Evolutionary conservation across 2,113 vertebrate species (phyloP).

Genomic region (Australoheros scitulus): DNA sequence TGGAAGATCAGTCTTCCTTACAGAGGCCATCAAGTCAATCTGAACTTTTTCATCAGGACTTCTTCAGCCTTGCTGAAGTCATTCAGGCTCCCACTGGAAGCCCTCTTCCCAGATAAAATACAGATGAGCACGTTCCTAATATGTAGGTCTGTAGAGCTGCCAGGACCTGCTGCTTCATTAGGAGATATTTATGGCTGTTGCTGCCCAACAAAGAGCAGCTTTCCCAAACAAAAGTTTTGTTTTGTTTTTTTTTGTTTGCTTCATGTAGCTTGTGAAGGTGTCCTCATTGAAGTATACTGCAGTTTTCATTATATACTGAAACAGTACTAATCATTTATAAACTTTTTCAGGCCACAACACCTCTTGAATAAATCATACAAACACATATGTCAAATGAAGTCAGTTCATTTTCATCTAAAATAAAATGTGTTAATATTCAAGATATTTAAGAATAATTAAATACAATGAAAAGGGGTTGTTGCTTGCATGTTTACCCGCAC

Average conservation of each 20-base stretch:
- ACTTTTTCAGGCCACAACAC: background rate
- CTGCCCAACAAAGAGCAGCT: slow-evolving; percentile 11
- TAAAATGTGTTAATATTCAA: too few relatives aligned
- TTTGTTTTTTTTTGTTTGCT: background rate
- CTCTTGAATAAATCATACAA: background rate
- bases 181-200: slow-evolving; percentile 46
- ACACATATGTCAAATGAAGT: background rate
- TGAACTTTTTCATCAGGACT: slow-evolving; percentile 44
- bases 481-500: background rate
- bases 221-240: background rate
- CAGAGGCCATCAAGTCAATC: slow-evolving; percentile 13
- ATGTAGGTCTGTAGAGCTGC: slow-evolving; percentile 26
- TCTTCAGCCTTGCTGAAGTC: slow-evolving; percentile 43
- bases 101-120: slow-evolving; percentile 21
- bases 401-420: background rate
- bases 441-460: background rate
- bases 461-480: background rate
- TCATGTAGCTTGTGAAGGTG: background rate
- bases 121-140: slow-evolving; percentile 36
- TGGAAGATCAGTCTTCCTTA: slow-evolving; percentile 45
- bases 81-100: slow-evolving; percentile 31
- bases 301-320: background rate
- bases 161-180: slow-evolving; percentile 37
- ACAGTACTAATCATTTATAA: background rate
- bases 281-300: background rate